A percentile compares a stretch with the other conserved stretches of the same genome.
phyloP scores from a whole-genome alignment of 2,888 invertebrate genomes.

The Hemaris fuciformis region DNA sequence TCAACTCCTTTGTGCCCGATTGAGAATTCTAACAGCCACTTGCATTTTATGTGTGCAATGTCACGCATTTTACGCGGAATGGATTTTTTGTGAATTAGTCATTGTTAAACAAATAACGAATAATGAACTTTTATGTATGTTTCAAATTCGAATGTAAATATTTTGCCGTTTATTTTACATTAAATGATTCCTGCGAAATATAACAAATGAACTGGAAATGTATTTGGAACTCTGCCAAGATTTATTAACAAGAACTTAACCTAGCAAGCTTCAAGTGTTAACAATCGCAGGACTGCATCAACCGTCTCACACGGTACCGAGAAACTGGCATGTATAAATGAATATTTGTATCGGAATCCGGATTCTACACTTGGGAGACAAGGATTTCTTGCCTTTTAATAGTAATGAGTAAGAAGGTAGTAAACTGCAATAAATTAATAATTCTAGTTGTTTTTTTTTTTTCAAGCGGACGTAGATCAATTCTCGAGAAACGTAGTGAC shows the following conservation, averaged over 20 bases:
- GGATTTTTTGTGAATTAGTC: constrained; percentile 71
- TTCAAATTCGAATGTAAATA: constrained; percentile 25
- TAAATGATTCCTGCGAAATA: not conserved
- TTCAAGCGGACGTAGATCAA: not conserved
- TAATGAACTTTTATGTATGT: constrained; percentile 45
- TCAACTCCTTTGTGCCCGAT: constrained; percentile 48
- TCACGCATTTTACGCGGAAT: constrained; percentile 71
- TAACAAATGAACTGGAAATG: not conserved
- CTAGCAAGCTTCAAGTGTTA: constrained; percentile 6
- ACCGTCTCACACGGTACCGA: constrained; percentile 1
- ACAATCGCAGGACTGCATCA: not conserved
- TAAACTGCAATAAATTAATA: not conserved
- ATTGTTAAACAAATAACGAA: constrained; percentile 46
- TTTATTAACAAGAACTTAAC: constrained; percentile 7
- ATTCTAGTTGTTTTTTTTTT: not conserved
- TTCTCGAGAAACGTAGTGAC: not conserved
- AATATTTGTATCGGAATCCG: constrained; percentile 10
- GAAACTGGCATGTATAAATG: constrained; percentile 8
- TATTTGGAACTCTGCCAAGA: not conserved
- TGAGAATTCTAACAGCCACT: constrained; percentile 61
- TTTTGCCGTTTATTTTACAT: constrained; percentile 16
- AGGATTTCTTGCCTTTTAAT: constrained; percentile 2
- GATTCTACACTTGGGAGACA: constrained; percentile 1
- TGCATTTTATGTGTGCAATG: constrained; percentile 63
- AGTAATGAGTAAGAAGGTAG: not conserved